Conservation (phyloP, 37 sponge, comb jelly and placozoan species). For the Crambe crambe region DNA sequence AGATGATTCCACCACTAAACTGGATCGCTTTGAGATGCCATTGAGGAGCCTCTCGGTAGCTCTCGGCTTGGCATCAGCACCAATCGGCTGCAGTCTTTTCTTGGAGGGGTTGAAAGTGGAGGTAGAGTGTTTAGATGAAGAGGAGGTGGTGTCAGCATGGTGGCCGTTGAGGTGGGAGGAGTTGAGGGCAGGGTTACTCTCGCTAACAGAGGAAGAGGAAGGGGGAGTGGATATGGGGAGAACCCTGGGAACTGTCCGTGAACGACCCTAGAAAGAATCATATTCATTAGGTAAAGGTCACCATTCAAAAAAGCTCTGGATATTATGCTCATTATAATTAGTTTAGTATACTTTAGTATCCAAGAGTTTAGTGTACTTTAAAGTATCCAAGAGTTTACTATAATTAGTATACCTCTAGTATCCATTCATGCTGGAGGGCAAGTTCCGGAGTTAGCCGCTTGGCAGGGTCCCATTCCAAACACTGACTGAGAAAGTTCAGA, state of each 20-base stretch:
- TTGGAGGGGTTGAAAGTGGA: background rate
- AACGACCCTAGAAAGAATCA: conserved; percentile 28
- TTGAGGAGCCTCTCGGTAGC: background rate
- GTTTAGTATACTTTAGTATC: background rate
- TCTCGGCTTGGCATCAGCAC: conserved; percentile 7
- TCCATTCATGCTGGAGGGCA: conserved; percentile 87
- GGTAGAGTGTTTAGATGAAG: background rate
- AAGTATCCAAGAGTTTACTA: background rate
- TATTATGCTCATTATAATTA: background rate
- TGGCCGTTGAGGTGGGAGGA: conserved; percentile 45
- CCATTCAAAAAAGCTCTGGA: background rate
- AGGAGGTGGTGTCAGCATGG: background rate
- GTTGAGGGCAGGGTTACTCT: background rate
- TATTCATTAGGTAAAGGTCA: background rate
- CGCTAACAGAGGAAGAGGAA: background rate
- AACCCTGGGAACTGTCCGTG: conserved; percentile 19
- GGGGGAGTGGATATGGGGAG: conserved; percentile 13
- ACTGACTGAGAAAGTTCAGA: conserved; percentile 84
- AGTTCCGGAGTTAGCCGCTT: conserved; percentile 76
- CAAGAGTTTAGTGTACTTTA: background rate
- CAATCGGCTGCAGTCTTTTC: conserved; percentile 32
- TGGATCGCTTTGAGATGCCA: conserved; percentile 32
- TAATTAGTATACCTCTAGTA: conserved; percentile 53
- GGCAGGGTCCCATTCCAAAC: conserved; percentile 80
- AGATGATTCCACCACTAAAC: conserved; percentile 15